Evolutionary conservation across 2,113 vertebrate genomes (phyloP), one percentile per base, ranked within the genome.

Genomic region (Pomatorhinus ruficollis): DNA sequence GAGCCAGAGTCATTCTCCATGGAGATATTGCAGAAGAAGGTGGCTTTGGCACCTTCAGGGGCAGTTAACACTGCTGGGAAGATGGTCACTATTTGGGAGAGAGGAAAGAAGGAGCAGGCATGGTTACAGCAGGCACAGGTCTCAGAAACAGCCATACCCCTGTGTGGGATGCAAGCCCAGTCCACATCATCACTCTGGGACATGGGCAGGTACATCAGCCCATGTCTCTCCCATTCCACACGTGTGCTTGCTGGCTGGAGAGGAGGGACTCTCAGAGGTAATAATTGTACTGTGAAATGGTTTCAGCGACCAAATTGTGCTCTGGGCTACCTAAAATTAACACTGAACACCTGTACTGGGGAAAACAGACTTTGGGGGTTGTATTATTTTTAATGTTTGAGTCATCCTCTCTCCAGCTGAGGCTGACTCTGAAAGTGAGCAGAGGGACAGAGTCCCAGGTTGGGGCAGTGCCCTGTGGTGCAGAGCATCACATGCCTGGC

Each of bases 11-110:
- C 15, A 0, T 23, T 86, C 47, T 94, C 63, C 50, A 42, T 45
- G 28, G 96, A 96, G 65, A 96, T 88, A 40, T 94, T 96, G 84
- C 97, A 98, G 69, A 87, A 94, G 74, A 98, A 98, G 23, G 54
- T 90, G 59, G 96, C 97, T 40, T 77, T 95, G 24, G 4, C 2
- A 5, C 95, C 96, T 44, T 33, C 88, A 8, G 35, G 45, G 10
- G 6, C 3, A 60, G 25, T 81, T 75, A 97, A 52, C 30, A 2
- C 3, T 7, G 10, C 6, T 56, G 97, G 97, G 52, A 7, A 83
- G 47, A 92, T 71, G 30, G 74, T 95, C 70, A 96, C 96, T 97
- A 45, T 84, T 84, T 70, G 72, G 45, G 47, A 93, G 54, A 94
- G 39, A 95, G 19, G 39, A 81, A 84, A 78, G 15, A 92, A 56